Percentiles rank a stretch among this genome's conserved stretches.
Evolutionary conservation across 2,888 invertebrate species (phyloP).

Genomic region (Ischnus inquisitorius): DNA sequence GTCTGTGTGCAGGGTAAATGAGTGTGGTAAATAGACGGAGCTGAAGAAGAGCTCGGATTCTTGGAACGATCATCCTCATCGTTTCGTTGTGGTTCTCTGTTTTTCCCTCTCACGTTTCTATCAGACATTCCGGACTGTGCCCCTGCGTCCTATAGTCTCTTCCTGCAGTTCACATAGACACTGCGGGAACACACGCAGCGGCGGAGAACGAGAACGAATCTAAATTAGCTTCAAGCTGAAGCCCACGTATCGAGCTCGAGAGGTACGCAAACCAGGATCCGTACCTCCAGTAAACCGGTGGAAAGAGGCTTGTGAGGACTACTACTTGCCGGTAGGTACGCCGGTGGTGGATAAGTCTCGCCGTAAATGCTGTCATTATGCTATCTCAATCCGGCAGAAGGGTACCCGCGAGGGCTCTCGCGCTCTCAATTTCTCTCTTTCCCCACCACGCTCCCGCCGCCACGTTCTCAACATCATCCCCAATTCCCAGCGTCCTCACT

Average conservation of each 20-base stretch:
- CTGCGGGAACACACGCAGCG: constrained; percentile 6
- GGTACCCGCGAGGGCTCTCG: constrained; percentile 66
- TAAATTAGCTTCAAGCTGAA: constrained; percentile 52
- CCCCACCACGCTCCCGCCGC: not conserved
- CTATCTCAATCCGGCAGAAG: constrained; percentile 78
- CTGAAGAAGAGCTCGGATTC: not conserved
- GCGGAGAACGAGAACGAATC: constrained; percentile 8
- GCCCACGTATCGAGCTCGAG: constrained; percentile 55
- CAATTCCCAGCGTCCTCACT: constrained; percentile 19
- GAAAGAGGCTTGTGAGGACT: constrained; percentile 20
- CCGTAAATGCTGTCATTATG: constrained; percentile 80
- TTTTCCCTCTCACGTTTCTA: not conserved
- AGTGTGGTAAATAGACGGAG: constrained; percentile 11
- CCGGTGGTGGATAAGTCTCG: constrained; percentile 75
- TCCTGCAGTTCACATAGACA: constrained; percentile 45
- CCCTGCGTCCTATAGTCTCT: constrained; percentile 11
- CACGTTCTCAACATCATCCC: constrained; percentile 12
- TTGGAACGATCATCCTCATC: not conserved
- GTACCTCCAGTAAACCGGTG: not conserved
- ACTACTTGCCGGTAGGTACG: constrained; percentile 39
- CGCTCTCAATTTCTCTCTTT: constrained; percentile 53
- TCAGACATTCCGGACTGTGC: constrained; percentile 7
- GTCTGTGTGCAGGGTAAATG: constrained; percentile 3
- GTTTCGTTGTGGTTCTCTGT: not conserved
- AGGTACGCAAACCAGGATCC: constrained; percentile 38